Base-by-base conservation (phyloP, 2,113 vertebrate species). In the Seriola rivoliana region DNA sequence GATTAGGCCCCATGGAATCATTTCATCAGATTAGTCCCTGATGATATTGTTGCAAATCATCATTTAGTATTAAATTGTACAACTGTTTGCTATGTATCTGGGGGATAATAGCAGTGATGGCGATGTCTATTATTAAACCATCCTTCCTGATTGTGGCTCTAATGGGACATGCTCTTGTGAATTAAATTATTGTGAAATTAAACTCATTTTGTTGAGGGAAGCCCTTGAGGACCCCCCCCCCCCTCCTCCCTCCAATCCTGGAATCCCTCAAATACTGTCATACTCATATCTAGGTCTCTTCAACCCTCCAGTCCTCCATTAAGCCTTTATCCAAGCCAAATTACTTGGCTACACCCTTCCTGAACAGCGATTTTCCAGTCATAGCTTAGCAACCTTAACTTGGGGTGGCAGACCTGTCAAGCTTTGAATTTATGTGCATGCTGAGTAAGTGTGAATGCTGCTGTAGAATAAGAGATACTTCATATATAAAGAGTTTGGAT, bases 181-280 rank as follows among this genome's bases (percentile, higher is more conserved):
- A 89, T 84, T n/a, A 40, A 64, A 81, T 89, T 75, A 81, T 75
- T 38, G 62, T 68, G 62, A 74, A 73, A 75, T 81, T 38, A 75
- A 74, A 81, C 59, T 83, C n/a, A 55, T 71, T 66, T 71, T 54
- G 46, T 21, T 0, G 0, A 34, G 48, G 60, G 52, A 77, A n/a
- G 2, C 44, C 75, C 62, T 44, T 23, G 29, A 64, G 67, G 34
- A 23, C 4, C 25, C 14, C 48, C 19, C 40, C 40, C 40, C 40
- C n/a, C 55, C 25, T 11, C 48, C 19, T 10, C 40, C 40, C 40
- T 19, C 55, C 4, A 1, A 42, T 42, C 16, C 63, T 60, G 34
- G 25, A 80, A 80, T 82, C 65, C 42, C 67, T 66, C 55, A 54
- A 17, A 17, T 44, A 58, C 38, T 58, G 21, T 65, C 60, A 23